Conservation (phyloP, 2,113 vertebrate genomes). For the Aythya baeri region DNA sequence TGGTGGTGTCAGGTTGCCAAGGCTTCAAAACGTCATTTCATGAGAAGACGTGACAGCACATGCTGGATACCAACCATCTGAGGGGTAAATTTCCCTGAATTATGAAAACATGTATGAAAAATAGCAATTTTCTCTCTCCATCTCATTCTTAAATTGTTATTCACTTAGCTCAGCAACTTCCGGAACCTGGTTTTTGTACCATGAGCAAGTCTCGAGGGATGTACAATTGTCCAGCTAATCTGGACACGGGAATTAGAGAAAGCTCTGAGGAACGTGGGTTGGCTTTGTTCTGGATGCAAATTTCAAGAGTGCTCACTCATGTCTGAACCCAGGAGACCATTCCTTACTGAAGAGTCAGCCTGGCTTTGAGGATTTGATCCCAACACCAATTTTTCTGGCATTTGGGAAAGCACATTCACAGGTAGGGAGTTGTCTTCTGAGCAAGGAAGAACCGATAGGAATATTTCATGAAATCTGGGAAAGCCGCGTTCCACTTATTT, state of each 20-base stretch:
- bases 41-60: not conserved
- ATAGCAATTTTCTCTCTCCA: not conserved
- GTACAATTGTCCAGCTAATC: not conserved
- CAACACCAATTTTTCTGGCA: not conserved
- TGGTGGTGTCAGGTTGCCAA: not conserved
- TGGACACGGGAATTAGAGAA: not conserved
- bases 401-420: not conserved
- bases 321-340: fast-evolving
- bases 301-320: fast-evolving
- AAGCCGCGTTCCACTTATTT: not conserved
- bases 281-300: not conserved
- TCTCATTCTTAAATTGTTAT: not conserved
- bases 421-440: not conserved
- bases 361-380: not conserved
- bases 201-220: not conserved
- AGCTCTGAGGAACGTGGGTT: fast-evolving
- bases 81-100: not conserved
- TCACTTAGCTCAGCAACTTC: not conserved
- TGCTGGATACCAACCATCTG: not conserved
- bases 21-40: not conserved
- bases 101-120: not conserved
- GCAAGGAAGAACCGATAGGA: not conserved
- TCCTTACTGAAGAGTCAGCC: not conserved
- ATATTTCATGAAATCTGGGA: not conserved
- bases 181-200: not conserved